Percentiles rank a stretch among this genome's conserved stretches.
These are phyloP conservation scores for Rhynchopsitta pachyrhyncha DNA, from an alignment of 2,113 vertebrate genomes.

Conservation along the genomic window DNA sequence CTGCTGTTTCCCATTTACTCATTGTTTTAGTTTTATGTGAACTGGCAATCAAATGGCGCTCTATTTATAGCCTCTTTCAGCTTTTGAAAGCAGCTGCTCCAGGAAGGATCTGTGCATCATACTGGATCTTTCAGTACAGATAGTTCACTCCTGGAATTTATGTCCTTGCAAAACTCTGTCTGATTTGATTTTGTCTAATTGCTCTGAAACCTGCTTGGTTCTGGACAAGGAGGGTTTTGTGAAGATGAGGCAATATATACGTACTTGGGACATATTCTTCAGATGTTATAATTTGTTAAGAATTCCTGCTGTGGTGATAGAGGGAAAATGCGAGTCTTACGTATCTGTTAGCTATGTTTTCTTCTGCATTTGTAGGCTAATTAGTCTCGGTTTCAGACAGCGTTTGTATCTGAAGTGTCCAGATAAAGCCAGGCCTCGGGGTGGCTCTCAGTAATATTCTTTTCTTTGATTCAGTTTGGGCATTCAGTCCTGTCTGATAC, in stretches of 20 bases:
- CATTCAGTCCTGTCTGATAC: too few species aligned
- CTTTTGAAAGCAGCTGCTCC: conserved; percentile 32
- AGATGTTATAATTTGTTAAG: background rate
- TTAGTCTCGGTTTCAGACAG: background rate
- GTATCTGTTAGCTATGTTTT: background rate
- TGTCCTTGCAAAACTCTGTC: background rate
- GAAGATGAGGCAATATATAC: rapidly evolving
- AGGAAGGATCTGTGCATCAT: background rate
- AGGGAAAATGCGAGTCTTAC: background rate
- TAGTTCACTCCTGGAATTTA: background rate
- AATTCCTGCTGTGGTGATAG: background rate
- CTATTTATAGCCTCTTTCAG: conserved; percentile 45
- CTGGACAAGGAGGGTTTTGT: background rate
- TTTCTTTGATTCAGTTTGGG: background rate
- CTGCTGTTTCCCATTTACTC: background rate
- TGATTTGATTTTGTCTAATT: background rate
- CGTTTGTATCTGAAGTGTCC: background rate
- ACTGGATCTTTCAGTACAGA: background rate
- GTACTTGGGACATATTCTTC: background rate
- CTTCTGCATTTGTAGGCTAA: background rate
- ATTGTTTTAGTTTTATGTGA: background rate
- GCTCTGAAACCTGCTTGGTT: background rate
- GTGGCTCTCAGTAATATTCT: background rate
- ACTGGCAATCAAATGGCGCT: conserved; percentile 1
- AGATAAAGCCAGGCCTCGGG: background rate